Conservation (phyloP, 64 coral and sea anemone species). For the Dendronephthya gigantea region DNA sequence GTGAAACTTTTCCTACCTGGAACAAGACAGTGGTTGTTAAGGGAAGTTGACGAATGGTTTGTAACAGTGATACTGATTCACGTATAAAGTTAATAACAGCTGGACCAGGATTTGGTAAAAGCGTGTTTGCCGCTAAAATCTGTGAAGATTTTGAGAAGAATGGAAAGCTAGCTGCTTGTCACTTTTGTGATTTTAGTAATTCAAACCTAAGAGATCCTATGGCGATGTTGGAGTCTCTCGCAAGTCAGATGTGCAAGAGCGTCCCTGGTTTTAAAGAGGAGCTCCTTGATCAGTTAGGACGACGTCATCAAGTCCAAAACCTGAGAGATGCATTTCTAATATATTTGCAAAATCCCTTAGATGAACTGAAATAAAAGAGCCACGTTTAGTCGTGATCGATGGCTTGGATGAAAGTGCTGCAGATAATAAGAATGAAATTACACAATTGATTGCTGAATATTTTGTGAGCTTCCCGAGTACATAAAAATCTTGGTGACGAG, state of each 20-base stretch:
- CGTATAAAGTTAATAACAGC: constrained; percentile 41
- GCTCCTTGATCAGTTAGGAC: not conserved
- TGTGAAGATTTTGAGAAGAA: not conserved
- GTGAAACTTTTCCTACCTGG: constrained; percentile 26
- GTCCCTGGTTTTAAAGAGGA: constrained; percentile 46
- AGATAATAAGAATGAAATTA: constrained; percentile 22
- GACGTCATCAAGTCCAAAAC: not conserved
- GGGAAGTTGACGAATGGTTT: constrained; percentile 41
- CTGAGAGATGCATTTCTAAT: constrained; percentile 43
- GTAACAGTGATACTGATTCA: constrained; percentile 6
- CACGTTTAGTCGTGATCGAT: constrained; percentile 43
- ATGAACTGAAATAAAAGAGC: constrained; percentile 40
- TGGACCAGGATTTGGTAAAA: constrained; percentile 61
- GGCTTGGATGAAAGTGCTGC: constrained; percentile 54
- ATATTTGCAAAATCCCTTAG: constrained; percentile 42
- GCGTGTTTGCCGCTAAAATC: constrained; percentile 50
- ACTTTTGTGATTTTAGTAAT: constrained; percentile 56
- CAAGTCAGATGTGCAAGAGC: constrained; percentile 52
- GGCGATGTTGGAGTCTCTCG: constrained; percentile 52
- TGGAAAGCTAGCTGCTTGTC: constrained; percentile 18
- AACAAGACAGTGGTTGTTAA: constrained; percentile 52
- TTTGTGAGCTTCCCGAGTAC: constrained; percentile 41
- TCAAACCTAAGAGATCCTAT: constrained; percentile 42
- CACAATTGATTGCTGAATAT: constrained; percentile 31
- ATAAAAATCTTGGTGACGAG: constrained; percentile 59